Evolutionary conservation across 2,113 vertebrate species (phyloP), one percentile per base, ranked within the genome.

Genomic region (Petrocephalus microphthalmus): DNA sequence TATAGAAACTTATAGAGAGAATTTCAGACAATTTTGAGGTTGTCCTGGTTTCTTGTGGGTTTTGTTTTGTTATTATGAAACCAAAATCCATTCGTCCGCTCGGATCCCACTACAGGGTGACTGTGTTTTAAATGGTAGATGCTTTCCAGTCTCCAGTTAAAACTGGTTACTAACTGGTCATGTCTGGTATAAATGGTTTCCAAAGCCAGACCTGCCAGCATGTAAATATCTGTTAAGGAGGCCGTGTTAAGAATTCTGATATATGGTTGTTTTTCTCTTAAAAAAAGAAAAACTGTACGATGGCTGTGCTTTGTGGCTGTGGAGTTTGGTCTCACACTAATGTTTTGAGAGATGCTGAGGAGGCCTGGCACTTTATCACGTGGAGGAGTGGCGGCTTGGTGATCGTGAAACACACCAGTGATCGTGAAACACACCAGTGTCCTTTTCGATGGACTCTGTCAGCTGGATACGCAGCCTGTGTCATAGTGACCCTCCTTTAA

Each of bases 171-270:
- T 83, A 49, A 22, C 45, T 83, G n/a, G 78, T 83, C 19, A 33
- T 67, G 60, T 83, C 81, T 83, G 81, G 81, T 83, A n/a, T 47
- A n/a, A 47, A 83, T 22, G 81, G 81, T 83, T 83, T 83, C 45
- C 45, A 49, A 49, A 49, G 81, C 45, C 81, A 49, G 81, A 49
- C 45, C 37, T 49, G 37, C 37, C 5, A 49, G 45, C 45, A 83
- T 83, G 81, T 83, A 83, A 83, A 83, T 83, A 83, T 47, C 45
- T 81, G 29, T 49, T 47, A 49, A 45, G 45, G 81, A 47, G 45
- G 20, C 37, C n/a, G 37, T 49, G 20, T 67, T 25, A 67, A 67
- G n/a, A 83, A 49, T 67, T 25, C 60, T 67, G 37, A 45, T 83
- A 19, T 42, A n/a, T 49, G 19, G 81, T 83, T 22, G 45, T 49